These are phyloP conservation scores for Centroberyx gerrardi DNA, from an alignment of 2,797 vertebrate species.

Conservation along the genomic window DNA sequence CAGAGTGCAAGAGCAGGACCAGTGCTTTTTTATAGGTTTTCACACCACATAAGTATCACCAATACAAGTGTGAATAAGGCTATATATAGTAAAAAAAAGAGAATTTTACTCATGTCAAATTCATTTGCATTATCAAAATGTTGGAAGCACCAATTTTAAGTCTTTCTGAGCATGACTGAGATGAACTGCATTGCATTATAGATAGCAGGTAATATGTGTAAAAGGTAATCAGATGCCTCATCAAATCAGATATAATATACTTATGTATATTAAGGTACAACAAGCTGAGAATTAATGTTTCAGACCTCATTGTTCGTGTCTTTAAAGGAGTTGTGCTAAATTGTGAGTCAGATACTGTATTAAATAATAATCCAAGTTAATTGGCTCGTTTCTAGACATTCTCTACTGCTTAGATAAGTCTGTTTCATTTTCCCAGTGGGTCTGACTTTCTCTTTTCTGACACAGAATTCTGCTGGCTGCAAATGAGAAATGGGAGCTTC, in stretches of 20 bases:
- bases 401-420: constrained; percentile 23
- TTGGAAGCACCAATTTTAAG: constrained; percentile 7
- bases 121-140: not conserved
- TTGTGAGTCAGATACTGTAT: constrained; percentile 6
- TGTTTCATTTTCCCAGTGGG: constrained; percentile 38
- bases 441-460: constrained; percentile 38
- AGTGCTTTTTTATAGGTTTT: constrained; percentile 13
- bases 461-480: constrained; percentile 28
- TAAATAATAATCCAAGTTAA: constrained; percentile 50
- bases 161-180: constrained; percentile 9
- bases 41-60: not conserved
- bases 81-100: not conserved
- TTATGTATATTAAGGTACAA: not conserved
- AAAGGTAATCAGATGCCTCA: not conserved
- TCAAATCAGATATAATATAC: constrained; percentile 14
- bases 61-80: not conserved
- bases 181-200: not conserved
- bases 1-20: constrained; percentile 60
- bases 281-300: not conserved
- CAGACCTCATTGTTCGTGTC: constrained; percentile 15
- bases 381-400: constrained; percentile 55
- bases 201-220: not conserved
- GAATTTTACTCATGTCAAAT: not conserved
- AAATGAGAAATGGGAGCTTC: constrained; percentile 33
- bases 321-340: constrained; percentile 14